These are phyloP conservation scores for Nerophis lumbriciformis DNA, from an alignment of 2,113 vertebrate species.

Conservation along the genomic window DNA sequence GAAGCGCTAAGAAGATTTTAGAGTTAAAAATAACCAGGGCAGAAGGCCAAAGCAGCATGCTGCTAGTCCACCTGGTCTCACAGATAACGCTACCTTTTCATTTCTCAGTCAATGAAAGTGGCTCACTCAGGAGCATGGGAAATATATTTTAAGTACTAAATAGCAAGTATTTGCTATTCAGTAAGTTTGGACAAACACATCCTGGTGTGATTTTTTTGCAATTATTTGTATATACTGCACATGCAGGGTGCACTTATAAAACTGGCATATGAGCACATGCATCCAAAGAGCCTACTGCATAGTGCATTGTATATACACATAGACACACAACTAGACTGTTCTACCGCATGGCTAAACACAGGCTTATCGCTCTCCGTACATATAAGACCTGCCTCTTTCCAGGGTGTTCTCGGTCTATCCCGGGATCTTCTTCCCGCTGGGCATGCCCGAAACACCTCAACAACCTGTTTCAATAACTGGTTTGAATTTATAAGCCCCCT, in stretches of 20 bases:
- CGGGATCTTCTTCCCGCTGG: too few relatives aligned
- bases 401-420: too few relatives aligned
- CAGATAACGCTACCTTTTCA: constrained; percentile 5
- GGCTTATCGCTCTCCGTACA: constrained; percentile 50
- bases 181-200: too few relatives aligned
- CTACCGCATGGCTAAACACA: constrained; percentile 45
- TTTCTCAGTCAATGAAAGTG: background rate
- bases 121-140: background rate
- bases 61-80: constrained; percentile 18
- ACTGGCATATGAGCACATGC: constrained; percentile 9
- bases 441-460: too few relatives aligned
- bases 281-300: constrained; percentile 1
- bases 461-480: too few relatives aligned
- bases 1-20: constrained; percentile 72
- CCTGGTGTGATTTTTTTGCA: too few relatives aligned
- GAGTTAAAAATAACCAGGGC: constrained; percentile 71
- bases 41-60: constrained; percentile 40
- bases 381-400: constrained; percentile 43
- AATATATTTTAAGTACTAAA: background rate
- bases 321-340: constrained; percentile 30
- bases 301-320: background rate
- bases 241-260: constrained; percentile 1
- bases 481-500: too few relatives aligned
- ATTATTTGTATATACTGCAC: background rate
- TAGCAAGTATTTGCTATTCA: too few relatives aligned